Evolutionary conservation across 2,797 vertebrate genomes (phyloP).

Genomic region (Acrossocheilus fasciatus): DNA sequence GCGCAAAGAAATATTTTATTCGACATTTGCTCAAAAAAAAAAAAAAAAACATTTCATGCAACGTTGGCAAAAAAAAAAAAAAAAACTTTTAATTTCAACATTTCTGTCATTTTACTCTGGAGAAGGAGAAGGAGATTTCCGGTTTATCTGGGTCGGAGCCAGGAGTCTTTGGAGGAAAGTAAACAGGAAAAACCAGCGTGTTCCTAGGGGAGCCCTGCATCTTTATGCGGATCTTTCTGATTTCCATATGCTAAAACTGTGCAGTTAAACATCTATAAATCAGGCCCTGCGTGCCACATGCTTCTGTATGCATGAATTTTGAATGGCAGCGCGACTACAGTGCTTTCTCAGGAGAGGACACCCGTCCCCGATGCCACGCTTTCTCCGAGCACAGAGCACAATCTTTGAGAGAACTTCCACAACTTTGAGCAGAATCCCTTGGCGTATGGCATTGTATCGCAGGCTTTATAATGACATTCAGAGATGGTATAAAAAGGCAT

Average conservation of each 20-base stretch:
- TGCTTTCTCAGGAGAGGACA: conserved; percentile 41
- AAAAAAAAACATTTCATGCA: too few species aligned
- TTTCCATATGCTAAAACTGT: conserved; percentile 13
- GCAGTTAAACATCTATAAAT: conserved; percentile 18
- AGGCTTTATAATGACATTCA: conserved; percentile 34
- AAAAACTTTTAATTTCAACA: neutral
- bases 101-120: neutral
- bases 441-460: conserved; percentile 21
- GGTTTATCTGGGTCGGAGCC: conserved; percentile 13
- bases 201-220: neutral
- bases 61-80: neutral
- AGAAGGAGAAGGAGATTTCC: conserved; percentile 1
- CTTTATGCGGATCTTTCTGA: conserved; percentile 10
- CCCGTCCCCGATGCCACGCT: neutral
- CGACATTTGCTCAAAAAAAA: neutral
- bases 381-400: neutral
- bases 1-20: neutral
- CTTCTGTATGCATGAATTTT: conserved; percentile 28
- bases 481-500: conserved; percentile 24
- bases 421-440: conserved; percentile 29
- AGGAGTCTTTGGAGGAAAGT: conserved; percentile 12
- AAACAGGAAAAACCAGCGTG: conserved; percentile 28
- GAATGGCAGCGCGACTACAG: conserved; percentile 19
- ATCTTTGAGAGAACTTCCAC: conserved; percentile 24
- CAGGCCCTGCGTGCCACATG: neutral